phyloP scores from a whole-genome alignment of 2,113 vertebrate genomes.

The Alosa alosa region DNA sequence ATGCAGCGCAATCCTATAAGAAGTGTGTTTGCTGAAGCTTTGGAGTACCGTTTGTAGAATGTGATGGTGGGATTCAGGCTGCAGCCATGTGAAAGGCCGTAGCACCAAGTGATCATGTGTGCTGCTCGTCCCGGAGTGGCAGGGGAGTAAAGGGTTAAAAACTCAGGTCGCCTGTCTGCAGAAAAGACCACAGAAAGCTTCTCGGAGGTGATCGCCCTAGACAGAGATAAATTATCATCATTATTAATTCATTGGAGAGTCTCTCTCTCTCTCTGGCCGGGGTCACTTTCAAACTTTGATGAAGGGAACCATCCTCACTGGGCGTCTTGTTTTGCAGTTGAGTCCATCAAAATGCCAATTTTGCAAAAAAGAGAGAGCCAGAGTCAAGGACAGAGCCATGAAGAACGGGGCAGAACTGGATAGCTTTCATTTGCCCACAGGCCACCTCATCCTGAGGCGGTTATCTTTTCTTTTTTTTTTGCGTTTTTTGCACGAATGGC shows the following conservation, averaged over 20 bases:
- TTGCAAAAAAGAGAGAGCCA: background rate
- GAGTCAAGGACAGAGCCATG: conserved; percentile 18
- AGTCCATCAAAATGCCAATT: conserved; percentile 20
- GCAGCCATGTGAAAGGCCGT: background rate
- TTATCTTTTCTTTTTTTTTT: background rate
- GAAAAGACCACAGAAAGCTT: background rate
- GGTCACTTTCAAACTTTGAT: conserved; percentile 29
- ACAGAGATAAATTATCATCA: conserved; percentile 7
- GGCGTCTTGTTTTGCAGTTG: conserved; percentile 22
- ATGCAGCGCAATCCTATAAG: background rate
- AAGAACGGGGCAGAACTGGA: background rate
- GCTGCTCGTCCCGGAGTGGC: background rate
- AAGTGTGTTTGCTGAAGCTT: background rate
- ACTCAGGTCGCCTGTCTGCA: background rate
- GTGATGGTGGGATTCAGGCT: background rate
- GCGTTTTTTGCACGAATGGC: conserved; percentile 21
- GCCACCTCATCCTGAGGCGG: background rate
- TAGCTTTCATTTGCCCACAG: background rate
- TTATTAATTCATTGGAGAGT: conserved; percentile 24
- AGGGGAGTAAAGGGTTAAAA: background rate
- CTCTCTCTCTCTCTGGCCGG: background rate
- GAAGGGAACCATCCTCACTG: background rate
- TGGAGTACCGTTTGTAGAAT: background rate
- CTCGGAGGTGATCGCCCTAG: background rate
- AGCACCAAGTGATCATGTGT: background rate